Conservation (phyloP, 2,797 vertebrate genomes). For the Micropoecilia bifurca region DNA sequence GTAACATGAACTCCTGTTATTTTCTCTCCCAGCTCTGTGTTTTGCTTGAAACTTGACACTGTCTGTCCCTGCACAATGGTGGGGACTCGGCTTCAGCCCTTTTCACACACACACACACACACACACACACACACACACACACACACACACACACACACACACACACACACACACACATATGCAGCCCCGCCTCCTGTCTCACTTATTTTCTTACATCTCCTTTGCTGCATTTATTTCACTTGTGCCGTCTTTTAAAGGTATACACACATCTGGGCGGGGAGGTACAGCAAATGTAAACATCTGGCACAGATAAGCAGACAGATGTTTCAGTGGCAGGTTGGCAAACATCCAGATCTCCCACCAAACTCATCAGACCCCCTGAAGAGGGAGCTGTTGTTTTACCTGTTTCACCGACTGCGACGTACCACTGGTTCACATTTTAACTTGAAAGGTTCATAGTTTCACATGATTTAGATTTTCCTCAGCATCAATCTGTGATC, state of each 20-base stretch:
- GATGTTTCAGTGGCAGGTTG: slow-evolving; percentile 32
- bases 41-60: slow-evolving; percentile 67
- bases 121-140: background rate
- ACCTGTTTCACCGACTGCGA: slow-evolving; percentile 17
- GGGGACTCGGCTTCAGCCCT: slow-evolving; percentile 7
- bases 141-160: slow-evolving; percentile 7
- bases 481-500: background rate
- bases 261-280: slow-evolving; percentile 50
- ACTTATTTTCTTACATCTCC: slow-evolving; percentile 22
- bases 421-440: slow-evolving; percentile 10
- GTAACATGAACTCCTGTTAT: slow-evolving; percentile 60
- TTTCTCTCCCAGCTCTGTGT: slow-evolving; percentile 43
- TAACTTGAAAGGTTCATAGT: slow-evolving; percentile 17
- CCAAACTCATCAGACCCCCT: slow-evolving; percentile 49
- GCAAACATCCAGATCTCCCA: slow-evolving; percentile 45
- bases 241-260: slow-evolving; percentile 29
- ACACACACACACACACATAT: background rate
- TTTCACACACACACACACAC: slow-evolving; percentile 1
- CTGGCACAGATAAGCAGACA: slow-evolving; percentile 12
- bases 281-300: slow-evolving; percentile 49
- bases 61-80: slow-evolving; percentile 34
- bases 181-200: slow-evolving; percentile 1
- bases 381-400: slow-evolving; percentile 74
- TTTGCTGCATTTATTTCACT: slow-evolving; percentile 59
- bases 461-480: slow-evolving; percentile 17